Percentiles rank a stretch among this genome's conserved stretches.
These are phyloP conservation scores for Stenichneumon culpator DNA, from an alignment of 2,888 invertebrate species.

Conservation along the genomic window DNA sequence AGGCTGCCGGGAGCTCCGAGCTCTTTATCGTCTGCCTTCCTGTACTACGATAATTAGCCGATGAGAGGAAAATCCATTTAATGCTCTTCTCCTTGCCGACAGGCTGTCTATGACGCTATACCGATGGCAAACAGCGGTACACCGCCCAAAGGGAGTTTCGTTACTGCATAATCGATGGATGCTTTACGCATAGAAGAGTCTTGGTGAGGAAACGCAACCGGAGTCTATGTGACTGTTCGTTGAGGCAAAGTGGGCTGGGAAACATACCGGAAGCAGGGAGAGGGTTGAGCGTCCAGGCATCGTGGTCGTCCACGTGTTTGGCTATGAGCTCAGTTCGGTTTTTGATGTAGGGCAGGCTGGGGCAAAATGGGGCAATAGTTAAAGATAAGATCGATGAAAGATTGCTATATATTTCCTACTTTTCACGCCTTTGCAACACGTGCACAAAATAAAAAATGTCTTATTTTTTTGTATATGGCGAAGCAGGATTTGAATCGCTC, in stretches of 20 bases:
- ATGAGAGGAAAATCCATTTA: constrained; percentile 15
- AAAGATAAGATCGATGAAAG: too few relatives aligned
- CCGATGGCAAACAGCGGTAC: background rate
- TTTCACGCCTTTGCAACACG: too few relatives aligned
- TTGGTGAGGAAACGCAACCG: background rate
- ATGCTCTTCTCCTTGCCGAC: background rate
- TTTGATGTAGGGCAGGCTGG: too few relatives aligned
- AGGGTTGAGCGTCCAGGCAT: background rate
- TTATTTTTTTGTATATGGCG: too few relatives aligned
- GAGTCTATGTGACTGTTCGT: background rate
- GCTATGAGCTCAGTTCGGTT: background rate
- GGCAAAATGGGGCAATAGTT: too few relatives aligned
- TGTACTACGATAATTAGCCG: background rate
- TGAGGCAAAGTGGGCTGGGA: background rate
- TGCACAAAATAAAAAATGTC: too few relatives aligned
- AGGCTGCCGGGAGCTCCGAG: constrained; percentile 2
- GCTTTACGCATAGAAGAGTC: background rate
- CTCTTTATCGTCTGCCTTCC: constrained; percentile 5
- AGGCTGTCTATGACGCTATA: background rate
- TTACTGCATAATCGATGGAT: constrained; percentile 4
- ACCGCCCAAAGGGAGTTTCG: background rate
- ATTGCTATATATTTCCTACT: too few relatives aligned
- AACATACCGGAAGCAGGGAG: background rate
- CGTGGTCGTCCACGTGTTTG: background rate
- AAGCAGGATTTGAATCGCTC: too few relatives aligned